These are phyloP conservation scores for Labeo catla DNA, from an alignment of 2,113 vertebrate species.

Conservation along the genomic window DNA sequence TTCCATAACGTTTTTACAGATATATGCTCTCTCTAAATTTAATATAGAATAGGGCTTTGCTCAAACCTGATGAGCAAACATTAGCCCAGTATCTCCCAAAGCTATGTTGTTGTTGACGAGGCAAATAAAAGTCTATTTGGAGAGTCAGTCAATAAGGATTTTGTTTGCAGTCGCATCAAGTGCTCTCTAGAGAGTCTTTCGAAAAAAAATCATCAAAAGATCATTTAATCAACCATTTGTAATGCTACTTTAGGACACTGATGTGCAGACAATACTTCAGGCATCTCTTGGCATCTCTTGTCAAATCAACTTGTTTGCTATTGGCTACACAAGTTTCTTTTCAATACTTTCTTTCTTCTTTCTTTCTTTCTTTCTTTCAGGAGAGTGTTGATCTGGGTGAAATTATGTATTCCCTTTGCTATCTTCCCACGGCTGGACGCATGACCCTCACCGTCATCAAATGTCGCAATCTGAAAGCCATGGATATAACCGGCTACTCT, in stretches of 20 bases:
- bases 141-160: not conserved
- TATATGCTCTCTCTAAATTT: slow-evolving; percentile 18
- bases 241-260: not conserved
- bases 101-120: not conserved
- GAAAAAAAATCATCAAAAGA: slow-evolving; percentile 7
- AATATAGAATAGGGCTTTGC: slow-evolving; percentile 8
- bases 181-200: not conserved
- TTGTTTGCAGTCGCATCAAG: not conserved
- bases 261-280: not conserved
- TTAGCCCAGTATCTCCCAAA: not conserved
- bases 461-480: slow-evolving; percentile 98
- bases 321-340: not conserved
- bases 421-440: slow-evolving; percentile 95
- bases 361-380: slow-evolving; percentile 66
- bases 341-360: not conserved
- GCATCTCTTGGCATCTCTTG: not conserved
- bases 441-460: slow-evolving; percentile 99
- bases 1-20: not conserved
- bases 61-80: slow-evolving; percentile 32
- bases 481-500: slow-evolving; percentile 98
- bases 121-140: slow-evolving; percentile 20
- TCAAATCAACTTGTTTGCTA: not conserved
- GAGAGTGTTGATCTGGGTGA: slow-evolving; percentile 97
- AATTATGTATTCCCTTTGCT: slow-evolving; percentile 99
- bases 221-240: not conserved